Evolutionary conservation across 2,113 vertebrate species (phyloP).

Genomic region (Grantiella picta): DNA sequence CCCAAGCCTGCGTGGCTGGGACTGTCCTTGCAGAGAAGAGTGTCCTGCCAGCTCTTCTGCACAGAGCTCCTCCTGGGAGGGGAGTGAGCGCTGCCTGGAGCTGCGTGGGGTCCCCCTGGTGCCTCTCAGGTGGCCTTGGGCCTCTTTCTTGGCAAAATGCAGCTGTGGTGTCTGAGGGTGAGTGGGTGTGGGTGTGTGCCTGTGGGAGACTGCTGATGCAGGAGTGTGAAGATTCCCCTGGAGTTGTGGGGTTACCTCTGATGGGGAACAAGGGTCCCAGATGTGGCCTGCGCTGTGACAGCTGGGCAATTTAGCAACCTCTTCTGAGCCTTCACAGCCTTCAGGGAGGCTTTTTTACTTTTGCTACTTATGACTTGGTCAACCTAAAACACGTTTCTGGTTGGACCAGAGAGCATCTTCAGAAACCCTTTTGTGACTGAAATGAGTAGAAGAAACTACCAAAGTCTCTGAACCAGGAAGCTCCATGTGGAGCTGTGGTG

Average conservation of each 20-base stretch:
- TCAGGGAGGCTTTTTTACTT: not conserved
- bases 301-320: not conserved
- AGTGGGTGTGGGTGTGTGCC: not conserved
- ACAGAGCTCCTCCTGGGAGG: rapidly evolving
- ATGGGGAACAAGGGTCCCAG: not conserved
- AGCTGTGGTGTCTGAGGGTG: not conserved
- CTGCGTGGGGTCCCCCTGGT: not conserved
- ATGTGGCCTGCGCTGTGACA: not conserved
- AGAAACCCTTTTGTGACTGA: not conserved
- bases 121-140: not conserved
- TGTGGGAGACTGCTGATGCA: not conserved
- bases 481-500: not conserved
- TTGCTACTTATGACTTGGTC: not conserved
- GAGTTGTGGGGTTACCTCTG: not conserved
- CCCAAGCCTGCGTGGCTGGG: not conserved
- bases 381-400: not conserved
- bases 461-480: not conserved
- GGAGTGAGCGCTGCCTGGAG: rapidly evolving
- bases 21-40: not conserved
- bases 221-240: not conserved
- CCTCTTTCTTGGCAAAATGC: not conserved
- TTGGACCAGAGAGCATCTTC: not conserved
- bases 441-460: not conserved
- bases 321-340: not conserved
- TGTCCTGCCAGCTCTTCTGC: not conserved